Evolutionary conservation across 2,113 vertebrate species (phyloP), one percentile per base, ranked within the genome.

Genomic region (Machaerirhynchus nigripectus): DNA sequence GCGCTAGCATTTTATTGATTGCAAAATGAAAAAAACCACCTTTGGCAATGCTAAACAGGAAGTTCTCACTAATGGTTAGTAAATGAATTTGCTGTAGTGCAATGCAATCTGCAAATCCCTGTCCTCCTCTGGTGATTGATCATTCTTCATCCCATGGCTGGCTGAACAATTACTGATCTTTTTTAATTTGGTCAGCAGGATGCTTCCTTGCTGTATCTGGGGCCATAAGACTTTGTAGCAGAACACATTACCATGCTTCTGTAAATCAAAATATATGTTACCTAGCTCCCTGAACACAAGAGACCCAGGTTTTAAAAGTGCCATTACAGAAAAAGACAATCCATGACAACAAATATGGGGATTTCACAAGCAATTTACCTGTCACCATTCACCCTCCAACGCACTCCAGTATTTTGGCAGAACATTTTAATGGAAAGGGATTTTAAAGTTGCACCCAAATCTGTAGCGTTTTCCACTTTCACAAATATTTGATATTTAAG

Each of bases 131-230:
- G 16, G 24, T 44, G 79, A 78, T 67, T 90, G 87, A 87, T 87
- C 56, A 56, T 82, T 90, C 77, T 33, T 89, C 56, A 89, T 79
- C 33, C 33, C 61, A 47, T 49, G 87, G 37, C 78, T 91, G 52
- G n/a, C 49, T 85, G 74, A 85, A 47, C 65, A 94, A n/a, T 76
- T 85, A 64, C 69, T 52, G 87, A 56, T 91, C 40, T 65, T 69
- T 69, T 90, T 73, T n/a, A 49, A 86, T 46, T 79, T 0, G 2
- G 53, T 52, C 70, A 92, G 82, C 42, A 67, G 60, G 61, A 61
- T 63, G 47, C 30, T 78, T 78, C 49, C 30, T 57, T 47, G 55
- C 60, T 40, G 4, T 30, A 55, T 27, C 42, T 67, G 50, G 24
- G 27, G 18, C 60, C 1, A 2, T 49, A 44, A 78, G 65, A 33